Evolutionary conservation across 92 coral and sea anemone genomes (phyloP).

Genomic region (Desmophyllum pertusum): DNA sequence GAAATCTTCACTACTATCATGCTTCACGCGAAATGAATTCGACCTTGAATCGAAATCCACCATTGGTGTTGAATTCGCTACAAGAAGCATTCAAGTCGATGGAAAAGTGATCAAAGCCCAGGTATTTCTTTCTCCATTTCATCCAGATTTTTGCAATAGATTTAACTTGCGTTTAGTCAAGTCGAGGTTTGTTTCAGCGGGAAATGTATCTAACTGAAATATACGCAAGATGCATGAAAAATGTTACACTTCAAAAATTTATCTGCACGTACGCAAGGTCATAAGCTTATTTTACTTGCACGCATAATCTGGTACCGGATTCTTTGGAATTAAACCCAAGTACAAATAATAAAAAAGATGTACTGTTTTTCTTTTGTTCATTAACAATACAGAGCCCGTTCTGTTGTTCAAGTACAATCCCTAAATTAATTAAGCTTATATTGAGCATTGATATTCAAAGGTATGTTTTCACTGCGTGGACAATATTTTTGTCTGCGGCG

Average conservation of each 20-base stretch:
- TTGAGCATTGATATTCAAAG: background rate
- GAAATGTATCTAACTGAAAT: background rate
- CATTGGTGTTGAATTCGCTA: constrained; percentile 98
- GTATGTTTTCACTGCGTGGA: background rate
- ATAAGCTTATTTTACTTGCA: background rate
- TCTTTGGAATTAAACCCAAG: background rate
- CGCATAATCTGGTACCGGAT: background rate
- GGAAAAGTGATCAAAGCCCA: constrained; percentile 98
- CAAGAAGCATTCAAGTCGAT: constrained; percentile 92
- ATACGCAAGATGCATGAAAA: background rate
- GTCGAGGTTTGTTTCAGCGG: background rate
- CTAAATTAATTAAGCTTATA: constrained; percentile 14
- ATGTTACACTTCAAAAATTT: background rate
- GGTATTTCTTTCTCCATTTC: constrained; percentile 44
- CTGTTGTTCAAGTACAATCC: constrained; percentile 5
- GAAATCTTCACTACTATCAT: constrained; percentile 90
- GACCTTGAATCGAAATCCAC: constrained; percentile 99
- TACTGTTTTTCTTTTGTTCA: background rate
- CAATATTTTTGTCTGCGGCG: background rate
- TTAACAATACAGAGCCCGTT: background rate
- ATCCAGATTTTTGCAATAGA: background rate
- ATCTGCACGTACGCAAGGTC: too few species aligned
- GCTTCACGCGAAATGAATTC: constrained; percentile 97
- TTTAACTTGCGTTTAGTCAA: background rate
- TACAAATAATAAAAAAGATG: background rate